These are phyloP conservation scores for Amphiprion clarkii DNA, from an alignment of 2,797 vertebrate species.

Conservation along the genomic window DNA sequence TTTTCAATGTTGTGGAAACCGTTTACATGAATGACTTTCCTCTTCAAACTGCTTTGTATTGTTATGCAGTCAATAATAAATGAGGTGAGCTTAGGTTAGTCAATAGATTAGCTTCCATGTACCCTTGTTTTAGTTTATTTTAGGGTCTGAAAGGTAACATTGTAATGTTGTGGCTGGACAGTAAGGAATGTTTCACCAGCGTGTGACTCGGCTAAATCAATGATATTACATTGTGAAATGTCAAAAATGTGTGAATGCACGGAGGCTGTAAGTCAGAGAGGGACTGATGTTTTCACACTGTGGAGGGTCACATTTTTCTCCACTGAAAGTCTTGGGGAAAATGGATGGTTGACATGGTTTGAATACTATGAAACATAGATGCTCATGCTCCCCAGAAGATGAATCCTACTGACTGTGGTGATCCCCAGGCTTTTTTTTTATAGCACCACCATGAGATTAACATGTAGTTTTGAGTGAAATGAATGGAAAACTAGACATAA, in stretches of 20 bases:
- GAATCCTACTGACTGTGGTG: background rate
- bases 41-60: no score
- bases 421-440: no score
- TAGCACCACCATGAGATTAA: no score
- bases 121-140: constrained; percentile 19
- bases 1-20: no score
- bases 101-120: background rate
- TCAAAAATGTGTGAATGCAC: constrained; percentile 44
- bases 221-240: constrained; percentile 65
- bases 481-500: no score
- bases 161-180: constrained; percentile 31
- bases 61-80: no score
- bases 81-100: no score
- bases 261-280: background rate
- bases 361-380: no score
- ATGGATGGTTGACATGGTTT: no score
- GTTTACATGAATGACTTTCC: no score
- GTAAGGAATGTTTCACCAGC: constrained; percentile 65
- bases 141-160: constrained; percentile 54
- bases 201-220: constrained; percentile 56
- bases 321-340: background rate
- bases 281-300: constrained; percentile 19
- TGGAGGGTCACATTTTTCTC: background rate
- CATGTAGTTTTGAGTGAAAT: no score
- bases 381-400: no score